Conservation (phyloP, 2,888 invertebrate species). For the Idaea straminata region DNA sequence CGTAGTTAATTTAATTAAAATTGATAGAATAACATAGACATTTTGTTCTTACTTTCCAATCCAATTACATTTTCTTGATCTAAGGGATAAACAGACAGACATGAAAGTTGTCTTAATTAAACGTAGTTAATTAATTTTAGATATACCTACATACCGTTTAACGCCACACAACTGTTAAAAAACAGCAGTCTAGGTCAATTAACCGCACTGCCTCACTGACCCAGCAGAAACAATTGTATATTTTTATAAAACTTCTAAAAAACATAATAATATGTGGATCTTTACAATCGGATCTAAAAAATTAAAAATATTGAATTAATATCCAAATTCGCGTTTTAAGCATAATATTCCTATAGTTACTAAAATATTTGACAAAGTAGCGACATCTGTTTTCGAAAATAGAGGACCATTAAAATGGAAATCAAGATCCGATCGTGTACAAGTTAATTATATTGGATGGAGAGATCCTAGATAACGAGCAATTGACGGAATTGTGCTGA, state of each 20-base stretch:
- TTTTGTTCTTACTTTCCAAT: slow-evolving; percentile 42
- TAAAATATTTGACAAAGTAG: background rate
- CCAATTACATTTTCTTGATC: slow-evolving; percentile 44
- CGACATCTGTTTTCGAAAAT: slow-evolving; percentile 5
- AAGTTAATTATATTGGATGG: slow-evolving; percentile 58
- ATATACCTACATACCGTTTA: background rate
- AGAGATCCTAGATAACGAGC: slow-evolving; percentile 38
- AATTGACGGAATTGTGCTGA: background rate
- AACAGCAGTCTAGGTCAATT: background rate
- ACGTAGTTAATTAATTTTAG: slow-evolving; percentile 14
- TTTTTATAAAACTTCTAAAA: too few species aligned
- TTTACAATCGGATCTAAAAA: too few species aligned
- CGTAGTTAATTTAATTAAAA: slow-evolving; percentile 35
- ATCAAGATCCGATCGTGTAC: slow-evolving; percentile 55
- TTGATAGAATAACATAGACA: slow-evolving; percentile 32
- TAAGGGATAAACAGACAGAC: slow-evolving; percentile 20
- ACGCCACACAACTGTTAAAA: background rate
- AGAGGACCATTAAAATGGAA: slow-evolving; percentile 29
- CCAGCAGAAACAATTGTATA: too few species aligned
- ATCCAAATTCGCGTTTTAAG: too few species aligned
- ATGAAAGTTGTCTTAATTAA: slow-evolving; percentile 18
- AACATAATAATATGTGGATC: too few species aligned
- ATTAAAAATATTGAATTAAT: too few species aligned
- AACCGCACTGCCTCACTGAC: too few species aligned
- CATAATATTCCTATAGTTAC: background rate